Conservation (phyloP, 2,113 vertebrate species). For the Mola mola region DNA sequence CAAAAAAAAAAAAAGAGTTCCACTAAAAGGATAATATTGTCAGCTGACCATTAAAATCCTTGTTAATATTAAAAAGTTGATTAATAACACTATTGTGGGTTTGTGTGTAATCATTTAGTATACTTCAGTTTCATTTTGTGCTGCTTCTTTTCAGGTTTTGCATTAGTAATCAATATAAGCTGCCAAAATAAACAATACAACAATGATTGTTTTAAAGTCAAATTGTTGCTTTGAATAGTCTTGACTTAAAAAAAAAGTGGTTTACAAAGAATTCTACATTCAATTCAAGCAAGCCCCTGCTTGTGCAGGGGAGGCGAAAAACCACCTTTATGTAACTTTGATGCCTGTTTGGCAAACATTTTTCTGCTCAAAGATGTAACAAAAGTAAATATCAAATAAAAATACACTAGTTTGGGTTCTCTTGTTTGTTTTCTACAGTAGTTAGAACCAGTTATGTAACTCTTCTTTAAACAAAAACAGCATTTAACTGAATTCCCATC, state of each 20-base stretch:
- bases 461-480: constrained; percentile 9
- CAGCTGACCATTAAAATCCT: too few relatives aligned
- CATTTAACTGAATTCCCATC: constrained; percentile 2
- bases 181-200: neutral
- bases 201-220: neutral
- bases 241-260: too few relatives aligned
- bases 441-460: constrained; percentile 17
- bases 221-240: neutral
- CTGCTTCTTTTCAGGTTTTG: too few relatives aligned
- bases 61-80: too few relatives aligned
- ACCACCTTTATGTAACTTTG: neutral
- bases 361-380: neutral
- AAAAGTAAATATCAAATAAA: neutral
- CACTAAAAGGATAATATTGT: neutral
- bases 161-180: neutral
- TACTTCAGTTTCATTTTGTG: too few relatives aligned
- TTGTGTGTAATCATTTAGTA: neutral
- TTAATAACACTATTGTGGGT: too few relatives aligned
- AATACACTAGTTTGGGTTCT: neutral
- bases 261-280: too few relatives aligned
- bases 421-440: neutral
- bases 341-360: neutral
- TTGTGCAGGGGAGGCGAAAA: too few relatives aligned
- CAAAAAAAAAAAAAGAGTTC: neutral
- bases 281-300: too few relatives aligned